These are phyloP conservation scores for Anguilla megastoma DNA, from an alignment of 2,797 vertebrate species.

Conservation along the genomic window DNA sequence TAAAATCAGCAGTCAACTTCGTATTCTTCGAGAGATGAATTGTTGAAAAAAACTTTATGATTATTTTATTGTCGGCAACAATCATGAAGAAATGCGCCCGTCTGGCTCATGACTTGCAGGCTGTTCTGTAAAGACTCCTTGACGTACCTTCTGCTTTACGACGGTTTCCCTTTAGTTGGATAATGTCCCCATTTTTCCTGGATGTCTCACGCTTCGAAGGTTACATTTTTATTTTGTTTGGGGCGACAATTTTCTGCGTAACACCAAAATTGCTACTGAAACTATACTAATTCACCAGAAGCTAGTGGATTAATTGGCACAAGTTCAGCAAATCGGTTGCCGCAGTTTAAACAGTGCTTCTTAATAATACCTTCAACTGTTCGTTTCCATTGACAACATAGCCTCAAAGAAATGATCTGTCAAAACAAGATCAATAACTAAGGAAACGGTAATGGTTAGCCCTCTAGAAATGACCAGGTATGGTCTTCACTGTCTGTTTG, in stretches of 20 bases:
- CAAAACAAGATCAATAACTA: neutral
- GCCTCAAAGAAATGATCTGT: neutral
- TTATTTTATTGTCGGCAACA: no score
- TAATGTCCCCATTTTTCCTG: neutral
- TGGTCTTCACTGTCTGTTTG: neutral
- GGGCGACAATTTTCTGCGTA: neutral
- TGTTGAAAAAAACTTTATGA: no score
- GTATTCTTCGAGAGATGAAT: no score
- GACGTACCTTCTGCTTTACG: no score
- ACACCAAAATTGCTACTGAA: neutral
- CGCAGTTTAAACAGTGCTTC: neutral
- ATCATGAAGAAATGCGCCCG: no score
- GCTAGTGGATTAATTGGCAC: neutral
- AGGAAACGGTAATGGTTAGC: neutral
- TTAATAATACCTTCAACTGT: neutral
- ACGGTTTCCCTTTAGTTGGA: neutral
- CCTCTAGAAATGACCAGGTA: neutral
- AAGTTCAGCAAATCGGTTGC: neutral
- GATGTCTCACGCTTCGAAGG: neutral
- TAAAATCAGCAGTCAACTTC: neutral
- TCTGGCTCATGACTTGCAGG: no score
- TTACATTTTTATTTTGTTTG: neutral
- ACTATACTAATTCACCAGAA: neutral
- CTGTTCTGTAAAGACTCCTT: no score
- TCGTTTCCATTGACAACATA: neutral